phyloP scores from a whole-genome alignment of 1,140 invertebrate species.

The Drosophila truncata region DNA sequence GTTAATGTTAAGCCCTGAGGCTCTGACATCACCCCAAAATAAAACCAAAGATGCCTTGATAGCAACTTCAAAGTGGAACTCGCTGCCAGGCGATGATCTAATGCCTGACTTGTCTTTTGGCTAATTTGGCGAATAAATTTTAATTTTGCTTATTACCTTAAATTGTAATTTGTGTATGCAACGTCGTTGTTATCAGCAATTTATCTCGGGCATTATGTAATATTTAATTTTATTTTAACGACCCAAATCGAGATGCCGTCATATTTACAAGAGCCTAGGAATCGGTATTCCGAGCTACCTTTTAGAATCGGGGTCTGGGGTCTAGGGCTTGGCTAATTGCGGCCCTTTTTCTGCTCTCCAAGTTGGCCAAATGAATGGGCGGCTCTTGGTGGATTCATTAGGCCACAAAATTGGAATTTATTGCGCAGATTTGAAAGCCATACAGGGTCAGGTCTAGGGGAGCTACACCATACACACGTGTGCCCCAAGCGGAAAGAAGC shows the following conservation, averaged over 20 bases:
- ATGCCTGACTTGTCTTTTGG: slow-evolving; percentile 22
- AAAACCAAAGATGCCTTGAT: slow-evolving; percentile 16
- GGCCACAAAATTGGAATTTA: slow-evolving; percentile 78
- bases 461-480: slow-evolving; percentile 49
- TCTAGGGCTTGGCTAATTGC: slow-evolving; percentile 60
- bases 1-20: neutral
- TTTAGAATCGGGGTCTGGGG: slow-evolving; percentile 14
- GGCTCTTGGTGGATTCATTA: slow-evolving; percentile 74
- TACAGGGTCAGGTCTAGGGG: slow-evolving; percentile 15
- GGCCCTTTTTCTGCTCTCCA: slow-evolving; percentile 51
- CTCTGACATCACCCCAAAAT: slow-evolving; percentile 28
- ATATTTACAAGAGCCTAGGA: slow-evolving; percentile 25
- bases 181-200: slow-evolving; percentile 39
- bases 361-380: slow-evolving; percentile 65
- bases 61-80: slow-evolving; percentile 3
- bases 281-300: slow-evolving; percentile 5
- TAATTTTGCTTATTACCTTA: slow-evolving; percentile 35
- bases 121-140: slow-evolving; percentile 43
- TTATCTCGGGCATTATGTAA: slow-evolving; percentile 42
- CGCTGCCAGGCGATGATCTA: slow-evolving; percentile 25
- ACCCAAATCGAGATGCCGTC: slow-evolving; percentile 37
- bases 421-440: slow-evolving; percentile 78
- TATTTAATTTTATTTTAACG: slow-evolving; percentile 41
- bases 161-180: slow-evolving; percentile 39
- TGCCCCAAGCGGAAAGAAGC: slow-evolving; percentile 59